Percentiles rank a stretch among this genome's conserved stretches.
Evolutionary conservation across 2,113 vertebrate genomes (phyloP).

Genomic region (Lophura nycthemera): DNA sequence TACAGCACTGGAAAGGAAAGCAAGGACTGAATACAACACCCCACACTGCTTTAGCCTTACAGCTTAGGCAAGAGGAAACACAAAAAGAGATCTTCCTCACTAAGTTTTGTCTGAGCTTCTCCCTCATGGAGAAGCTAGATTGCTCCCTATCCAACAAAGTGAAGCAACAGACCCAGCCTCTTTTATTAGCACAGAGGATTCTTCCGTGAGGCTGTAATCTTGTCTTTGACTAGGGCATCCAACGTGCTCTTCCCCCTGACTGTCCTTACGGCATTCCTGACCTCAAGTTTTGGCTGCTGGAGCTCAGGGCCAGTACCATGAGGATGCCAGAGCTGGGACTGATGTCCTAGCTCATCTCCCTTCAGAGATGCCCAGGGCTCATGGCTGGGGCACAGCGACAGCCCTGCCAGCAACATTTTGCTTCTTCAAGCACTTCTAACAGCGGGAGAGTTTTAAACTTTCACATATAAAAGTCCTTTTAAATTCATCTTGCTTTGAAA

Average conservation of each 20-base stretch:
- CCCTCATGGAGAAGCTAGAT: not conserved
- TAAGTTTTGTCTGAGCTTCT: fast-evolving
- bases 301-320: not conserved
- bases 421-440: not conserved
- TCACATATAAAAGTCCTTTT: not conserved
- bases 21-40: not conserved
- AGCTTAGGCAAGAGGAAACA: not conserved
- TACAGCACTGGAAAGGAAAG: not conserved
- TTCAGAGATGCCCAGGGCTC: not conserved
- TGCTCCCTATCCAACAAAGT: not conserved
- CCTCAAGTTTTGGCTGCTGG: not conserved
- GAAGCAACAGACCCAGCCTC: not conserved
- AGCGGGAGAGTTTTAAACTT: not conserved
- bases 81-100: not conserved
- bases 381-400: not conserved
- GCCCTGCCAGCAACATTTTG: not conserved
- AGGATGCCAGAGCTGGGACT: not conserved
- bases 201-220: not conserved
- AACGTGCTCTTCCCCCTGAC: not conserved
- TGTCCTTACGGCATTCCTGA: not conserved
- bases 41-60: not conserved
- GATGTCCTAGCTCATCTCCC: not conserved
- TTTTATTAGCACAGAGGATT: not conserved
- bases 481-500: conserved; percentile 29
- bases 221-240: not conserved